phyloP scores from a whole-genome alignment of 2,113 vertebrate species.

The Phrynocephalus versicolor region DNA sequence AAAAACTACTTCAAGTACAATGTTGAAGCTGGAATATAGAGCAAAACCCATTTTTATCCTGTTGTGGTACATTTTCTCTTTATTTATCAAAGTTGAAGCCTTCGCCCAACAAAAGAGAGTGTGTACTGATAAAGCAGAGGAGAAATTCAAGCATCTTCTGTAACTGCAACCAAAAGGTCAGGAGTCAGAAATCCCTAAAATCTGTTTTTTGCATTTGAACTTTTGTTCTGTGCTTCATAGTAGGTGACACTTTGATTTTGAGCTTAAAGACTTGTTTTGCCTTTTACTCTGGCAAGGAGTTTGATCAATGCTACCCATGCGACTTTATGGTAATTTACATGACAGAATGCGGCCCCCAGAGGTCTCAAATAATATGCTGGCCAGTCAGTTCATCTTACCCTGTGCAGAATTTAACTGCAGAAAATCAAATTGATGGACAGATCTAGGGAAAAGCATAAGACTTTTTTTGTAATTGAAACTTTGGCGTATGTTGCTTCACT shows the following conservation, averaged over 20 bases:
- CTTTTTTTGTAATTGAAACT: conserved; percentile 29
- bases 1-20: conserved; percentile 12
- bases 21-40: conserved; percentile 25
- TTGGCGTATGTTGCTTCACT: conserved; percentile 28
- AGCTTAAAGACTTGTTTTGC: conserved; percentile 1
- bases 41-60: conserved; percentile 29
- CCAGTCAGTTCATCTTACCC: neutral
- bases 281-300: fast-evolving
- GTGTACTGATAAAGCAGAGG: neutral
- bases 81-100: neutral
- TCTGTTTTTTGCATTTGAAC: conserved; percentile 23
- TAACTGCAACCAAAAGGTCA: neutral
- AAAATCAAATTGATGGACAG: conserved; percentile 17
- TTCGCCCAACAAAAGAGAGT: neutral
- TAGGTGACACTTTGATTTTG: conserved; percentile 22
- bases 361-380: neutral
- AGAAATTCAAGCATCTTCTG: conserved; percentile 26
- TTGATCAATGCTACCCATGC: conserved; percentile 3
- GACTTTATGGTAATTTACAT: conserved; percentile 3
- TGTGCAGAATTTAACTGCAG: conserved; percentile 4
- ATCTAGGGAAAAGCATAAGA: conserved; percentile 8
- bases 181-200: conserved; percentile 31
- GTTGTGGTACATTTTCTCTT: conserved; percentile 19
- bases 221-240: conserved; percentile 21
- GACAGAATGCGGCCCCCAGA: conserved; percentile 26